Percentiles rank a stretch among this genome's conserved stretches.
These are phyloP conservation scores for Oedothorax gibbosus DNA, from an alignment of 1,140 invertebrate genomes.

Conservation along the genomic window DNA sequence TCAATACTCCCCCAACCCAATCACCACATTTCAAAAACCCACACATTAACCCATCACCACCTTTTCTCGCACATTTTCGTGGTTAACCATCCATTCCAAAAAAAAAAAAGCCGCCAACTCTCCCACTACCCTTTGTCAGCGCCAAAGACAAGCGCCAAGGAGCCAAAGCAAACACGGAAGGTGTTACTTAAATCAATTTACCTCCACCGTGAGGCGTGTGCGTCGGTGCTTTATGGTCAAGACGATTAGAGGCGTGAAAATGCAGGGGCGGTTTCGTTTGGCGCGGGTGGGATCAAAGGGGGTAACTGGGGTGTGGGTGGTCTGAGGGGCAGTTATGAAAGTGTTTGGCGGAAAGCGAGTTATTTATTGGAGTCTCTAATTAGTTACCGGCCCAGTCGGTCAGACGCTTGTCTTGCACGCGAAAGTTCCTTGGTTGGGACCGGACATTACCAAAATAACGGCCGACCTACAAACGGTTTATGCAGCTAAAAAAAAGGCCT, in stretches of 20 bases:
- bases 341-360: no score
- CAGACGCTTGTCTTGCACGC: no score
- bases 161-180: constrained; percentile 36
- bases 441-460: no score
- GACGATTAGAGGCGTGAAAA: constrained; percentile 27
- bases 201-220: neutral
- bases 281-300: constrained; percentile 3
- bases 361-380: no score
- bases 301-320: neutral
- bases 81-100: no score
- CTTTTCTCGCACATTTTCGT: no score
- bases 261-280: neutral
- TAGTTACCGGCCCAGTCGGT: no score
- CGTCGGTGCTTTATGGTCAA: neutral
- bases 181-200: constrained; percentile 49
- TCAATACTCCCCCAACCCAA: no score
- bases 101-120: neutral
- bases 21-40: neutral
- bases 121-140: constrained; percentile 1
- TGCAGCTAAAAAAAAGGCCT: no score
- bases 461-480: no score
- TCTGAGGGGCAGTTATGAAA: neutral
- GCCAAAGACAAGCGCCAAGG: constrained; percentile 27
- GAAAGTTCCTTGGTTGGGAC: no score
- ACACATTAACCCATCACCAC: neutral